Evolutionary conservation across 2,113 vertebrate genomes (phyloP).

Genomic region (Podiceps cristatus): DNA sequence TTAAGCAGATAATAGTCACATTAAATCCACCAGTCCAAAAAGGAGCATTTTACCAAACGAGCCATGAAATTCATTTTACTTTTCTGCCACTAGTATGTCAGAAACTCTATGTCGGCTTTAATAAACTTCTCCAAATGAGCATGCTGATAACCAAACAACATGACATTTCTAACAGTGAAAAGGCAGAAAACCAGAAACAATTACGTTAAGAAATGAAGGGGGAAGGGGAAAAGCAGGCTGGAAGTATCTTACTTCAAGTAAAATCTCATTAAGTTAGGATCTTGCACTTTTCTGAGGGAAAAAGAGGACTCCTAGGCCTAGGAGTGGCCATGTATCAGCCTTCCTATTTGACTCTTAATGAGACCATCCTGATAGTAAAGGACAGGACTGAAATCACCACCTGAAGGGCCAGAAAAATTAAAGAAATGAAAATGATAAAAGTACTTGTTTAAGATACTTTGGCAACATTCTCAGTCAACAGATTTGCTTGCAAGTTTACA

Average conservation of each 20-base stretch:
- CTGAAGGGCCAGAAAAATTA: not conserved
- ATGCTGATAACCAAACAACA: slow-evolving; percentile 52
- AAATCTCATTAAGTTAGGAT: not conserved
- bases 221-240: not conserved
- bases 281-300: not conserved
- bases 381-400: not conserved
- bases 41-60: slow-evolving; percentile 28
- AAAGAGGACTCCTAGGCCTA: not conserved
- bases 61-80: slow-evolving; percentile 51
- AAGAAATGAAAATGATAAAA: not conserved
- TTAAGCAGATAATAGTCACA: slow-evolving; percentile 16
- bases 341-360: not conserved
- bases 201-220: slow-evolving; percentile 17
- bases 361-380: not conserved
- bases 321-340: not conserved
- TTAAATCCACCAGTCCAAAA: slow-evolving; percentile 33
- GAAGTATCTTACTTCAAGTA: not conserved
- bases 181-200: slow-evolving; percentile 63
- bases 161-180: slow-evolving; percentile 56
- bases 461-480: not conserved
- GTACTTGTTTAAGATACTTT: not conserved
- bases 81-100: slow-evolving; percentile 37
- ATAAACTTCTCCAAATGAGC: slow-evolving; percentile 59
- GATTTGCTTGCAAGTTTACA: not conserved
- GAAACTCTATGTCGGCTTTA: slow-evolving; percentile 46